phyloP scores from a whole-genome alignment of 2,888 invertebrate species.

The Timema podura region DNA sequence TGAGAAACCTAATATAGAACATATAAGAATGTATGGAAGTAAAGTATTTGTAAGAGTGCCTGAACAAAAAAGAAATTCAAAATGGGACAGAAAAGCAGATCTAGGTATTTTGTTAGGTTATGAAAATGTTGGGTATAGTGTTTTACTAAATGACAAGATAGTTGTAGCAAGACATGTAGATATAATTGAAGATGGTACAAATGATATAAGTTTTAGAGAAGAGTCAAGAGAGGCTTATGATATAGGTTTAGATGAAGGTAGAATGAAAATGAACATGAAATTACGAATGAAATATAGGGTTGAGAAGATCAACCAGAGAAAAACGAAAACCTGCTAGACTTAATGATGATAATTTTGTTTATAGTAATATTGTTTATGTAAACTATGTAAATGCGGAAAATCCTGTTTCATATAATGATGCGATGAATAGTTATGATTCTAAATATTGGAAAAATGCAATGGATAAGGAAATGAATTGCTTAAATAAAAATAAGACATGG shows the following conservation, averaged over 20 bases:
- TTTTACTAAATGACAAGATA: not conserved
- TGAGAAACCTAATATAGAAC: too few species aligned
- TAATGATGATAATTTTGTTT: not conserved
- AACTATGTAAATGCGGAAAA: not conserved
- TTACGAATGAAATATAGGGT: not conserved
- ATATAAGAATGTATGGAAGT: not conserved
- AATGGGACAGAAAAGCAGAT: conserved; percentile 5
- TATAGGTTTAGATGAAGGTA: not conserved
- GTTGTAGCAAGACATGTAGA: not conserved
- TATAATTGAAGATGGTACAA: conserved; percentile 1
- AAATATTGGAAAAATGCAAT: not conserved
- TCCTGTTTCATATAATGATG: not conserved
- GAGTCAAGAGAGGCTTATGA: not conserved
- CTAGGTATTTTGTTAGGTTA: conserved; percentile 9
- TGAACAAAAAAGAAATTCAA: conserved; percentile 7
- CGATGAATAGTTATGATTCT: not conserved
- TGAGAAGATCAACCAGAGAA: not conserved
- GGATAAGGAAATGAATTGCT: not conserved
- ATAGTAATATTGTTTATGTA: conserved; percentile 2
- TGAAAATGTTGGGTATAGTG: not conserved
- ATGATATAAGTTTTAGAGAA: not conserved
- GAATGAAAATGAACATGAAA: not conserved
- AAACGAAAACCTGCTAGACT: conserved; percentile 7
- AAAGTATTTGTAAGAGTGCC: not conserved
- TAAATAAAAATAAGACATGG: not conserved